A percentile compares a stretch with the other conserved stretches of the same genome.
These are phyloP conservation scores for Coleophora flavipennella DNA, from an alignment of 2,888 invertebrate genomes.

Conservation along the genomic window DNA sequence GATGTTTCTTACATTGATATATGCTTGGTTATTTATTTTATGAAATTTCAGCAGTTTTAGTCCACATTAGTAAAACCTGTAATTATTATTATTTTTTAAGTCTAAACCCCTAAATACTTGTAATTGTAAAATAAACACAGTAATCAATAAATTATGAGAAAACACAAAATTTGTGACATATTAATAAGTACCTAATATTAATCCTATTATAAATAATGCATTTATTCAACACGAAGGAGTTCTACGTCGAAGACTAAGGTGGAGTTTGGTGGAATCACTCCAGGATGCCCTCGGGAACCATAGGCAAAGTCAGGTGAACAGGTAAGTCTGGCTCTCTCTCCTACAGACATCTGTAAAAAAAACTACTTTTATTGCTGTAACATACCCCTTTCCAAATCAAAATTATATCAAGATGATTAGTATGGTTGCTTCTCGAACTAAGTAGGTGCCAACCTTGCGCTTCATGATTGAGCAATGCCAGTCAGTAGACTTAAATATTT, in stretches of 20 bases:
- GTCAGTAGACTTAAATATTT: too few species aligned
- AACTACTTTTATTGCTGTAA: too few species aligned
- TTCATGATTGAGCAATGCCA: too few species aligned
- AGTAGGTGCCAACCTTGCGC: too few species aligned
- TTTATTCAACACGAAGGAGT: slow-evolving; percentile 87
- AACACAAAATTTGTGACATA: not conserved
- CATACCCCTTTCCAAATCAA: too few species aligned
- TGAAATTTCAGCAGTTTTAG: too few species aligned
- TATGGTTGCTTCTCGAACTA: too few species aligned
- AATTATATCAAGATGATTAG: too few species aligned
- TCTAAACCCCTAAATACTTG: not conserved
- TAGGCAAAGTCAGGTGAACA: slow-evolving; percentile 98
- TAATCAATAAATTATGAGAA: not conserved
- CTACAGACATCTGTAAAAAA: slow-evolving; percentile 86
- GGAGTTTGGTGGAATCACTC: slow-evolving; percentile 95
- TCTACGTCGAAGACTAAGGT: slow-evolving; percentile 97
- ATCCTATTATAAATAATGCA: not conserved
- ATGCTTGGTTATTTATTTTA: too few species aligned
- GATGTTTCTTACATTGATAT: too few species aligned
- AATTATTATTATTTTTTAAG: too few species aligned
- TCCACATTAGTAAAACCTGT: too few species aligned
- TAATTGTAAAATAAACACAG: not conserved
- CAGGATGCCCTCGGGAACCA: slow-evolving; percentile 92
- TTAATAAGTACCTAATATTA: not conserved
- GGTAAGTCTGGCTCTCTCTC: slow-evolving; percentile 91